Evolutionary conservation across 2,113 vertebrate genomes (phyloP), one percentile per base, ranked within the genome.

Genomic region (Panurus biarmicus): DNA sequence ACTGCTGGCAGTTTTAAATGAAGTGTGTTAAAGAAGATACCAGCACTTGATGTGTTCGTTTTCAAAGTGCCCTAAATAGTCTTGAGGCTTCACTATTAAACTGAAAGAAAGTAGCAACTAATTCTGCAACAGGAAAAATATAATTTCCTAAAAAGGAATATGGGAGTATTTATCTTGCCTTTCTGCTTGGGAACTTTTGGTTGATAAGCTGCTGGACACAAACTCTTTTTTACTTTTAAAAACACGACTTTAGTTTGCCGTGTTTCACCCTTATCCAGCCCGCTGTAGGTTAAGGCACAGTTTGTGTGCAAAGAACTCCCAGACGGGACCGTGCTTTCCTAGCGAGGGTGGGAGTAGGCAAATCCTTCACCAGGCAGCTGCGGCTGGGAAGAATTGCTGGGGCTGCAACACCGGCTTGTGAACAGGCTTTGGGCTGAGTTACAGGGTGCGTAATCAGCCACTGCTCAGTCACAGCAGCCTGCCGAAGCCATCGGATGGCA

Each of bases 311-410:
- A 17, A 24, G 9, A 44, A 2, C 15, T 36, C 56, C 21, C 77
- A 3, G 2, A 11, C 22, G 3, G 9, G 33, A 10, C 24, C 8
- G 6, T 6, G 35, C 53, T 53, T 23, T 42, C 53, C 23, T 5
- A 0, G 2, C 1, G 45, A 1, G 29, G 18, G 9, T 22, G 47
- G 45, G 6, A 54, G 14, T 0, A 1, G 21, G 35, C 31, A n/a
- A 67, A 38, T 38, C 31, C 48, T 12, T 4, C 1, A 1, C 10
- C 72, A 4, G 62, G 62, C 21, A 44, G 25, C 36, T 6, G 61
- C 31, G 35, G 60, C 50, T 24, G 50, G 8, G 53, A 18, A 19
- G 11, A 6, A 10, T 3, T 3, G 25, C 71, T 44, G 53, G 44
- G 33, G 31, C 51, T 21, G 44, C 51, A 6, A 1, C 48, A 12